phyloP scores from a whole-genome alignment of 2,888 invertebrate genomes.

The Noctua janthe region DNA sequence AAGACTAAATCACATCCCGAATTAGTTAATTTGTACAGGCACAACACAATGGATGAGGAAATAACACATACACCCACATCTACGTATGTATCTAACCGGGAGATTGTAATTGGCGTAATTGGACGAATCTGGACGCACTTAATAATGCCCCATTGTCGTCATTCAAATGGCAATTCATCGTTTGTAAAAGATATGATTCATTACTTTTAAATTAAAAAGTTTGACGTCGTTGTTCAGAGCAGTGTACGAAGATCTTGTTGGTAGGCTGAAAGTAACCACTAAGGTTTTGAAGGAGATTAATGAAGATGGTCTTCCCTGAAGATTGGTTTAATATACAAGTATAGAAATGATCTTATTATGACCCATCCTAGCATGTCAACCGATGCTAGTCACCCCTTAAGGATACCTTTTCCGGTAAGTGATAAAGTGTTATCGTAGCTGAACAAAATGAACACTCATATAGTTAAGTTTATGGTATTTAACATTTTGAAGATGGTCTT shows the following conservation, averaged over 20 bases:
- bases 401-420: neutral
- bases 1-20: slow-evolving; percentile 74
- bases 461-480: neutral
- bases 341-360: neutral
- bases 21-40: slow-evolving; percentile 90
- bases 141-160: slow-evolving; percentile 89
- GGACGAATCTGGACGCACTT: slow-evolving; percentile 89
- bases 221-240: slow-evolving; percentile 65
- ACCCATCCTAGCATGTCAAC: neutral
- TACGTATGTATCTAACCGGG: slow-evolving; percentile 83
- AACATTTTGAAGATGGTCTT: neutral
- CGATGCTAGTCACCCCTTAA: neutral
- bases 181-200: slow-evolving; percentile 88
- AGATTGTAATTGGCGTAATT: slow-evolving; percentile 90
- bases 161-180: slow-evolving; percentile 89
- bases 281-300: neutral
- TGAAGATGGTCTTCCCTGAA: neutral
- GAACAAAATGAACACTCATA: neutral
- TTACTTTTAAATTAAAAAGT: slow-evolving; percentile 85
- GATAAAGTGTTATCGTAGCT: neutral
- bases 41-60: slow-evolving; percentile 89
- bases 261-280: neutral
- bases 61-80: slow-evolving; percentile 82
- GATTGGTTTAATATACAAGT: neutral
- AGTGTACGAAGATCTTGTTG: slow-evolving; percentile 32